Base-by-base conservation (phyloP, 2,888 invertebrate species). In the Hydraecia micacea region DNA sequence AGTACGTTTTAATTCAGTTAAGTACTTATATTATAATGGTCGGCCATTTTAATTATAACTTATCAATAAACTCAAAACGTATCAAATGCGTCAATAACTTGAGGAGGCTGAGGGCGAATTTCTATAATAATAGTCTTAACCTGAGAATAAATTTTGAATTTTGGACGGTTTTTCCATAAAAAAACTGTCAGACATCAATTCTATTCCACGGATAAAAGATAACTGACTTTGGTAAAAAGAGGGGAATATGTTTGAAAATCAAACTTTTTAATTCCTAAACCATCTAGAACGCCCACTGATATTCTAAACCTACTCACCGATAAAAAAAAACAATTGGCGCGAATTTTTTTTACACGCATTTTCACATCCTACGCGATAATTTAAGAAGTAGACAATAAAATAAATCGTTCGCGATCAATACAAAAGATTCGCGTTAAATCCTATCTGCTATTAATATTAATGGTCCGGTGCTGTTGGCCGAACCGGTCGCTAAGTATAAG, bases 401-500 rank as follows among this genome's bases (percentile, higher is more conserved):
- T 76, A 80, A 87, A 86, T 81, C 25, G 65, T 73, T 77, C 13
- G 55, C 62, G 75, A 82, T 80, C 69, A 73, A 71, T 75, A 85
- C 79, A 81, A 87, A 85, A 77, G 85, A 80, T 83, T 87, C 52
- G 73, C 58, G 66, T 75, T 74, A 83, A 58, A n/a, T 83, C 79
- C 71, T 83, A 81, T 80, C 49, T 65, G 79, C 77, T 77, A 88
- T 84, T 85, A 88, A 83, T 86, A 86, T 88, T 84, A 80, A 81
- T 81, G 71, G 76, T 80, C 63, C 63, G 52, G 77, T 78, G 82
- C 70, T 63, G 77, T 81, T 73, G 70, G 73, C 77, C 66, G 84
- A 87, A 91, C 91, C 91, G 90, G 91, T 91, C 73, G 73, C 28
- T 28, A n/a, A n/a, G n/a, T n/a, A 65, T 89, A 91, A 91, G 91